These are phyloP conservation scores for Hybognathus amarus DNA, from an alignment of 2,797 vertebrate genomes.

Conservation along the genomic window DNA sequence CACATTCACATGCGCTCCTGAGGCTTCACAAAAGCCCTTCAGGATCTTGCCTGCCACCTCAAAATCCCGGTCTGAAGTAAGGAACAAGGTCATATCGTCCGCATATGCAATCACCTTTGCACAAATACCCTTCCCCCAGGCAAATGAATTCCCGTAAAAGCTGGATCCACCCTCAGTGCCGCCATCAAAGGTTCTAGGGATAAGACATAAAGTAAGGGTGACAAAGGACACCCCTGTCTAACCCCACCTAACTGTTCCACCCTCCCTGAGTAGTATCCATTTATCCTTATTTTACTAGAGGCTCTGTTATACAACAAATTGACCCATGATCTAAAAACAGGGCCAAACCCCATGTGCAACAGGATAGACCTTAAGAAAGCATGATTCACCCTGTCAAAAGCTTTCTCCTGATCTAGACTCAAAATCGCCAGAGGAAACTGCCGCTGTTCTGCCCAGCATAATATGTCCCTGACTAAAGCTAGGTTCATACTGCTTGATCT, in stretches of 20 bases:
- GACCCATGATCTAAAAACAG: too few relatives aligned
- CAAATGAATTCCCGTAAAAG: not conserved
- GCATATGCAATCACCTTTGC: too few relatives aligned
- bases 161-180: not conserved
- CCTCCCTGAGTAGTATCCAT: not conserved
- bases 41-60: not conserved
- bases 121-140: not conserved
- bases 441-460: too few relatives aligned
- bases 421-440: too few relatives aligned
- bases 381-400: too few relatives aligned
- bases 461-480: too few relatives aligned
- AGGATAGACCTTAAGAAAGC: too few relatives aligned
- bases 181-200: not conserved
- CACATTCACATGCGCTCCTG: not conserved
- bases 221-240: slow-evolving; percentile 21
- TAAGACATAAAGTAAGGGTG: not conserved
- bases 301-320: not conserved
- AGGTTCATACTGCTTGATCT: too few relatives aligned
- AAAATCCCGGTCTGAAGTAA: not conserved
- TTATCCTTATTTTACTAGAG: not conserved
- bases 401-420: too few relatives aligned
- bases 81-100: too few relatives aligned
- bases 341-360: too few relatives aligned
- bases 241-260: not conserved
- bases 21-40: not conserved